These are phyloP conservation scores for Plectrocnemia conspersa DNA, from an alignment of 1,140 invertebrate species.

Conservation along the genomic window DNA sequence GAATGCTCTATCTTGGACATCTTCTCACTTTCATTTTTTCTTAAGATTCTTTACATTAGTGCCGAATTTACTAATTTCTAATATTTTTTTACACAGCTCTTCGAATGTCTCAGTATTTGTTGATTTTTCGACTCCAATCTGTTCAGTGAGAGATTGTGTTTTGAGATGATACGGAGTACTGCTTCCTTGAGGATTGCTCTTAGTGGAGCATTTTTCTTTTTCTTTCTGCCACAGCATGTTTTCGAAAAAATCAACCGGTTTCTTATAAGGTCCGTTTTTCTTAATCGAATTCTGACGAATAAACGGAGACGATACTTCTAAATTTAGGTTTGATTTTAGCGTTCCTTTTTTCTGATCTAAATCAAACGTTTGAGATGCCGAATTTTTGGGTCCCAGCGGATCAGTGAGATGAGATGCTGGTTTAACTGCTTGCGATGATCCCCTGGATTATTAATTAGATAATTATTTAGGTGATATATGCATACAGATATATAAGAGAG, in stretches of 20 bases:
- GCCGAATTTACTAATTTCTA: not conserved
- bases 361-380: not conserved
- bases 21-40: not conserved
- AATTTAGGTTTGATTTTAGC: not conserved
- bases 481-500: too few relatives aligned
- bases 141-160: not conserved
- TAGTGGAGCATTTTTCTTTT: constrained; percentile 26
- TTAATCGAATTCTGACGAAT: constrained; percentile 7
- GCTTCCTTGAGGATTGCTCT: constrained; percentile 21
- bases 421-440: constrained; percentile 39
- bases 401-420: constrained; percentile 47
- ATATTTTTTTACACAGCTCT: constrained; percentile 23
- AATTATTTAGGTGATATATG: not conserved
- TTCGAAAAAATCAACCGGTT: constrained; percentile 27
- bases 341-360: not conserved
- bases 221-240: constrained; percentile 32
- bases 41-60: not conserved
- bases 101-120: constrained; percentile 29
- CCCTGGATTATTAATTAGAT: constrained; percentile 34
- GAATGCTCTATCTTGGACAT: not conserved
- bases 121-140: constrained; percentile 10
- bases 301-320: not conserved
- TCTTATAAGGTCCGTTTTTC: constrained; percentile 9
- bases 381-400: constrained; percentile 22
- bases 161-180: constrained; percentile 23